Percentiles rank a stretch among this genome's conserved stretches.
These are phyloP conservation scores for Eonycteris spelaea DNA, from an alignment of 2,113 vertebrate species.

Conservation along the genomic window DNA sequence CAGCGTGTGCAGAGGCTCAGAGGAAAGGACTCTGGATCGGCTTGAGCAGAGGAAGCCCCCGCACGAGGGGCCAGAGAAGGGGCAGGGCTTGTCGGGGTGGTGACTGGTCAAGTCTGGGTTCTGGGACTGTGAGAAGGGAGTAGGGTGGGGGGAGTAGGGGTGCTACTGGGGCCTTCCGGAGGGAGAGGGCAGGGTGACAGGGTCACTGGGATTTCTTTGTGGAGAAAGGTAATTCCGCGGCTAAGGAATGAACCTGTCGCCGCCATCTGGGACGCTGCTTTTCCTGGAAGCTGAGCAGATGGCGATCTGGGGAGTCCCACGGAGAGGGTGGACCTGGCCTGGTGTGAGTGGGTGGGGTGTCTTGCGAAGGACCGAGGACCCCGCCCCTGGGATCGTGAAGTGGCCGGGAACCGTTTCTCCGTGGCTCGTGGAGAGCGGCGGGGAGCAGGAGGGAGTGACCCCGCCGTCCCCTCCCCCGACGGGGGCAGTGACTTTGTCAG, in stretches of 20 bases:
- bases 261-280: fast-evolving
- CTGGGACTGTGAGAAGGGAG: neutral
- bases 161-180: neutral
- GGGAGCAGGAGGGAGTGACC: too few species aligned
- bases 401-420: neutral
- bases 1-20: neutral
- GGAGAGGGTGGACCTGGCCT: too few species aligned
- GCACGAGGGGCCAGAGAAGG: too few species aligned
- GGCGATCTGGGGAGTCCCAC: neutral
- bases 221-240: neutral
- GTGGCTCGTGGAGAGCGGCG: neutral
- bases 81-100: neutral
- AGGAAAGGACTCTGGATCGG: neutral
- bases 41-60: neutral
- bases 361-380: neutral
- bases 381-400: neutral
- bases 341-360: too few species aligned
- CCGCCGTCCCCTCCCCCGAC: fast-evolving
- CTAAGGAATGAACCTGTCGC: fast-evolving
- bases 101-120: neutral
- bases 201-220: neutral
- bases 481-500: neutral
- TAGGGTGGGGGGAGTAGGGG: too few species aligned
- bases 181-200: neutral
- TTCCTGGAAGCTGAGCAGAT: neutral